Evolutionary conservation across 2,797 vertebrate species (phyloP), one percentile per base, ranked within the genome.

Genomic region (Premnoplex brunnescens): DNA sequence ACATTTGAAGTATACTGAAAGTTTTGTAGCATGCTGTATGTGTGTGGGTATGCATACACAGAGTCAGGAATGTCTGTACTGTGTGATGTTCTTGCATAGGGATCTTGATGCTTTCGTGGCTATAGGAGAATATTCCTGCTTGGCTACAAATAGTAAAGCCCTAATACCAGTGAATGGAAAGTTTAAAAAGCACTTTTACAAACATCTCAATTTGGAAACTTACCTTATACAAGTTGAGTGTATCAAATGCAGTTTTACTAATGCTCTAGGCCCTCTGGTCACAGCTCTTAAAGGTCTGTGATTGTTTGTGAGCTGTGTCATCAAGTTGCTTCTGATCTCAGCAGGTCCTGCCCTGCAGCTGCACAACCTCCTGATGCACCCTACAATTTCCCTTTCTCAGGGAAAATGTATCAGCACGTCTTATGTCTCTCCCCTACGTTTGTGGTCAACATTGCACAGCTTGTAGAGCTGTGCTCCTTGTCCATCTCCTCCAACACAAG

Each of bases 391-490:
- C 30, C 8, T 82, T 93, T 64, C 28, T 56, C 8, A 24, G 49
- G 19, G 14, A 71, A 79, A 74, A 78, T 2, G 0, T 32, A 32
- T 54, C 30, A 9, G n/a, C 6, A 0, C 0, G 0, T 68, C 55
- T 68, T 44, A 34, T 0, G 0, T 51, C 2, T 0, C 66, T 56
- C 37, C 56, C 1, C 5, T 49, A 1, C 2, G 0, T 81, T 90
- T 82, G 59, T 48, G 36, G n/a, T 72, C 79, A 58, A 36, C n/a
- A 3, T 16, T 15, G n/a, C 20, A 9, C 14, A 34, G 24, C 41
- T 84, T 72, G 24, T 66, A 62, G 44, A 88, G 24, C 5, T 46
- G n/a, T 84, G 21, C 15, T 77, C 55, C 17, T 2, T 5, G 20
- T 52, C 28, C 26, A 6, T 49, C 28, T 79, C 13, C 49, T 85